These are phyloP conservation scores for Trisateles emortualis DNA, from an alignment of 2,888 invertebrate species.

Conservation along the genomic window DNA sequence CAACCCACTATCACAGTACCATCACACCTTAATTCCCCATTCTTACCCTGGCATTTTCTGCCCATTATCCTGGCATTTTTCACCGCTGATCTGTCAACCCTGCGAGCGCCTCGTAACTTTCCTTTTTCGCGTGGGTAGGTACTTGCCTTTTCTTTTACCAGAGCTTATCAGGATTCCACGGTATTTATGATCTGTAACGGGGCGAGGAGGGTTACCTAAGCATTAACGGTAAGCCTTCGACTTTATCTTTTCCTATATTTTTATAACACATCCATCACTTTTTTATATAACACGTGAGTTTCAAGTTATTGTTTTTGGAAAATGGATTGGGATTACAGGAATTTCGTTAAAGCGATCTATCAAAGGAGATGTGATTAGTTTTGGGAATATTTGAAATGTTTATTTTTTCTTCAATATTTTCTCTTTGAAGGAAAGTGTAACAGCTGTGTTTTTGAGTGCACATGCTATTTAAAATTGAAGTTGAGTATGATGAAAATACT, in stretches of 20 bases:
- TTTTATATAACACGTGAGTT: constrained; percentile 45
- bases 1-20: constrained; percentile 16
- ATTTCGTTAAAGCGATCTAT: constrained; percentile 33
- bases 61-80: constrained; percentile 38
- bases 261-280: constrained; percentile 62
- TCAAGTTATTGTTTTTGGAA: constrained; percentile 42
- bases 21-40: constrained; percentile 2
- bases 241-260: constrained; percentile 66
- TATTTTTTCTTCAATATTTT: background rate
- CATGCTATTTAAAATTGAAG: too few relatives aligned
- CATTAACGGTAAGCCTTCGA: constrained; percentile 67
- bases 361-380: constrained; percentile 36
- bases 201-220: constrained; percentile 62
- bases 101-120: constrained; percentile 38
- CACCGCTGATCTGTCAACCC: constrained; percentile 45
- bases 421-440: background rate
- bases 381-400: background rate
- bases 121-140: constrained; percentile 39
- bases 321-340: constrained; percentile 35
- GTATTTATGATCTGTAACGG: constrained; percentile 72
- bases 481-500: too few relatives aligned
- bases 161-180: constrained; percentile 70
- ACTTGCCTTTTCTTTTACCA: constrained; percentile 60
- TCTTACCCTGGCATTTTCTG: constrained; percentile 11
- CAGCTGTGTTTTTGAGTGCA: background rate